Evolutionary conservation across 2,888 invertebrate species (phyloP).

Genomic region (Papilio protenor): DNA sequence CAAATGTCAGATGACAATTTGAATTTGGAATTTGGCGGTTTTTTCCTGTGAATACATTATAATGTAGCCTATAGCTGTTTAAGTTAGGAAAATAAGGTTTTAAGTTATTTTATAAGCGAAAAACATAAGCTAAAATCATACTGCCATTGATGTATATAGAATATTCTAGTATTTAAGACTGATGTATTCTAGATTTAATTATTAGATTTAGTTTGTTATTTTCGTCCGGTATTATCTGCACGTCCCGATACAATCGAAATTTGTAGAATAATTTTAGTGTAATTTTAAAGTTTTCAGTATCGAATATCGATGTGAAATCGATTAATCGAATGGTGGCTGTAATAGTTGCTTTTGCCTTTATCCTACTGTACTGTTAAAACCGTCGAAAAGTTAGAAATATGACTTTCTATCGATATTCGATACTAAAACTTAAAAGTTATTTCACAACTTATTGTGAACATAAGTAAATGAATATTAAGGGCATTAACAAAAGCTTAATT

Average conservation of each 20-base stretch:
- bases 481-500: too few relatives aligned
- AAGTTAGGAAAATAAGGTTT: conserved; percentile 3
- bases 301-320: conserved; percentile 30
- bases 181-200: conserved; percentile 56
- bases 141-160: conserved; percentile 77
- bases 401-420: conserved; percentile 22
- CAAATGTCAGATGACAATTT: conserved; percentile 1
- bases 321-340: background rate
- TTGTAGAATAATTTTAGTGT: conserved; percentile 48
- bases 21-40: background rate
- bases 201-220: conserved; percentile 52
- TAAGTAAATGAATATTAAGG: background rate
- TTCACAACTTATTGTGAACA: conserved; percentile 20
- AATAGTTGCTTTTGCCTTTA: background rate
- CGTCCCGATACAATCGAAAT: conserved; percentile 75
- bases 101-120: conserved; percentile 47
- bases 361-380: background rate
- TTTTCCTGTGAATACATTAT: background rate
- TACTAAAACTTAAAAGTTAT: conserved; percentile 10
- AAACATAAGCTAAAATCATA: conserved; percentile 74
- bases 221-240: conserved; percentile 70
- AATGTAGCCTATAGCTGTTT: background rate
- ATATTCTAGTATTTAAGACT: conserved; percentile 65
- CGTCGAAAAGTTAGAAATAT: background rate
- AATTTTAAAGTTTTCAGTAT: conserved; percentile 32